Conservation (phyloP, 2,888 invertebrate genomes). For the Eristalinus aeneus region DNA sequence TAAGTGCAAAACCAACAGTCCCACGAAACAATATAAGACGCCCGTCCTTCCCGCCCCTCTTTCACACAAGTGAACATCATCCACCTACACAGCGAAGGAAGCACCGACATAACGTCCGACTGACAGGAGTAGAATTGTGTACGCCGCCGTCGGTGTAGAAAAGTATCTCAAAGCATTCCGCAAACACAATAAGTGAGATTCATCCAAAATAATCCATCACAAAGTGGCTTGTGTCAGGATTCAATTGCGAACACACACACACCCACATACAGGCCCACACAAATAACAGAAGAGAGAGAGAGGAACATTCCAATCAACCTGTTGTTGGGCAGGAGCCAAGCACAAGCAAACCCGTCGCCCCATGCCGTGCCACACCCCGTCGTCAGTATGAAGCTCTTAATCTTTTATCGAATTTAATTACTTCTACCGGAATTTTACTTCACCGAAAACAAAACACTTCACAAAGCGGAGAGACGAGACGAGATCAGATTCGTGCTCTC, state of each 20-base stretch:
- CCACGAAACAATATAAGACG: neutral
- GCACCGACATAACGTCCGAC: neutral
- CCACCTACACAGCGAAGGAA: neutral
- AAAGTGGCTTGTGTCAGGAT: slow-evolving; percentile 24
- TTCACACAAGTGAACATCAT: neutral
- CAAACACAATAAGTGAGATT: slow-evolving; percentile 52
- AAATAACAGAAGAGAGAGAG: neutral
- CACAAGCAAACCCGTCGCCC: slow-evolving; percentile 46
- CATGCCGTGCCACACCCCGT: neutral
- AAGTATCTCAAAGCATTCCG: slow-evolving; percentile 53
- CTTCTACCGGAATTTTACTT: slow-evolving; percentile 61
- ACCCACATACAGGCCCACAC: neutral
- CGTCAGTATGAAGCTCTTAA: slow-evolving; percentile 55
- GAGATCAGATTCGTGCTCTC: neutral
- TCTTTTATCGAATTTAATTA: slow-evolving; percentile 68
- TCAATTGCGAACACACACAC: neutral
- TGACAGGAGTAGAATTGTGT: neutral
- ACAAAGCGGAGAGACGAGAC: neutral
- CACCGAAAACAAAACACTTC: slow-evolving; percentile 16
- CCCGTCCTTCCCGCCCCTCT: neutral
- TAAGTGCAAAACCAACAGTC: slow-evolving; percentile 2
- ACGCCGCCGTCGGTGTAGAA: neutral
- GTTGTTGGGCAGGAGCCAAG: slow-evolving; percentile 52
- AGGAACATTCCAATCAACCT: slow-evolving; percentile 63
- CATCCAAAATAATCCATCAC: slow-evolving; percentile 51